Percentiles rank a stretch among this genome's conserved stretches.
Evolutionary conservation across 2,113 vertebrate species (phyloP).

Genomic region (Tetrax tetrax): DNA sequence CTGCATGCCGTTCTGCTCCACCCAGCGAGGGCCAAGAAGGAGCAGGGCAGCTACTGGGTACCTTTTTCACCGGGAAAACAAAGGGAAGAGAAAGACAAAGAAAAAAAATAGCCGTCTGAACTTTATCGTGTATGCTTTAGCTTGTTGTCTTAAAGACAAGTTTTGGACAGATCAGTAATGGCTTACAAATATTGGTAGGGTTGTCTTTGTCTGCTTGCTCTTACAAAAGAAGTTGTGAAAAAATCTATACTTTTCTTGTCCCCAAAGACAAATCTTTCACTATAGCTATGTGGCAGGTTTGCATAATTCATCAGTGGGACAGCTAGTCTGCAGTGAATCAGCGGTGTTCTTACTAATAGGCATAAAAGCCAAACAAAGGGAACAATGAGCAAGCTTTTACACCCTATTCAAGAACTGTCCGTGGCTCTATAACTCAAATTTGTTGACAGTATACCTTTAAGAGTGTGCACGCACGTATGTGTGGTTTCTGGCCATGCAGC

Average conservation of each 20-base stretch:
- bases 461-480: neutral
- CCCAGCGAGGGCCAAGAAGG: neutral
- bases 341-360: neutral
- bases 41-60: neutral
- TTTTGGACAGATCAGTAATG: neutral
- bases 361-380: constrained; percentile 6
- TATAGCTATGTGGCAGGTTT: neutral
- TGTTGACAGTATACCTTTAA: neutral
- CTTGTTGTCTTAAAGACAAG: neutral
- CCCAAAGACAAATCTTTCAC: neutral
- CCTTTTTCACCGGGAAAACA: neutral
- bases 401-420: too few relatives aligned
- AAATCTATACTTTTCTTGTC: neutral
- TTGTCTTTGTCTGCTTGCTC: neutral
- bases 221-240: neutral
- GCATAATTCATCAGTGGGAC: neutral
- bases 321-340: constrained; percentile 17
- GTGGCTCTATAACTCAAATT: neutral
- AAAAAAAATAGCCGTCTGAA: neutral
- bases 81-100: neutral
- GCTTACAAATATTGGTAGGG: neutral
- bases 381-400: neutral
- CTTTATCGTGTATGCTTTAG: neutral
- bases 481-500: neutral
- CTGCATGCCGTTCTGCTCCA: neutral